Evolutionary conservation across 2,113 vertebrate species (phyloP).

Genomic region (Anser brachyrhynchus): DNA sequence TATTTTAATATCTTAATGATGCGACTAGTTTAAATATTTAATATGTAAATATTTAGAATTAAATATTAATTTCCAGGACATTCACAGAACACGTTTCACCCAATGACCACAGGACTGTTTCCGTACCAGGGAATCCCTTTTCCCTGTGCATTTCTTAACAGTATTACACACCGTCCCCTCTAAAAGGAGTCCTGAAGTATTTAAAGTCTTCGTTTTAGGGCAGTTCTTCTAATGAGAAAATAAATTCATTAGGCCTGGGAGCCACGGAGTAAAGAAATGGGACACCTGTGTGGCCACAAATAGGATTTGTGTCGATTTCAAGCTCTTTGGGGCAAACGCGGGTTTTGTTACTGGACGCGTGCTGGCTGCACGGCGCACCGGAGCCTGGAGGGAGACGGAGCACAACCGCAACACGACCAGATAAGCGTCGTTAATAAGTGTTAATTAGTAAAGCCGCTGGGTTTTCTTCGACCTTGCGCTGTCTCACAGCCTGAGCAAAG

Average conservation of each 20-base stretch:
- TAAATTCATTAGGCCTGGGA: neutral
- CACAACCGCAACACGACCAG: neutral
- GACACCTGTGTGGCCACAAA: neutral
- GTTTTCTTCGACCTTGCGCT: neutral
- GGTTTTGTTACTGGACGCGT: rapidly evolving
- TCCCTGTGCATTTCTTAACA: neutral
- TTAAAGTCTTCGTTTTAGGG: neutral
- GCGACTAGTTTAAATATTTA: neutral
- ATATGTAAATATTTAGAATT: neutral
- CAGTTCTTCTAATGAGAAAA: neutral
- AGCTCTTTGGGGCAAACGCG: neutral
- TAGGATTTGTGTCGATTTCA: neutral
- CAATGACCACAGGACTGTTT: neutral
- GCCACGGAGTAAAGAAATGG: neutral
- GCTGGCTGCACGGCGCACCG: neutral
- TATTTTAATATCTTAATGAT: neutral
- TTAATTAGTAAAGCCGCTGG: neutral
- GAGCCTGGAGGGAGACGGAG: neutral
- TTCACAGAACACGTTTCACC: neutral
- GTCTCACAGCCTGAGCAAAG: neutral
- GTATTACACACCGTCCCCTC: neutral
- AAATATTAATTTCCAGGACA: neutral
- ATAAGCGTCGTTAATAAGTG: neutral
- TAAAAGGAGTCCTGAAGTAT: too few species aligned
- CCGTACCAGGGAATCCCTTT: neutral